Base-by-base conservation (phyloP, 2,113 vertebrate species). In the Pseudois nayaur region DNA sequence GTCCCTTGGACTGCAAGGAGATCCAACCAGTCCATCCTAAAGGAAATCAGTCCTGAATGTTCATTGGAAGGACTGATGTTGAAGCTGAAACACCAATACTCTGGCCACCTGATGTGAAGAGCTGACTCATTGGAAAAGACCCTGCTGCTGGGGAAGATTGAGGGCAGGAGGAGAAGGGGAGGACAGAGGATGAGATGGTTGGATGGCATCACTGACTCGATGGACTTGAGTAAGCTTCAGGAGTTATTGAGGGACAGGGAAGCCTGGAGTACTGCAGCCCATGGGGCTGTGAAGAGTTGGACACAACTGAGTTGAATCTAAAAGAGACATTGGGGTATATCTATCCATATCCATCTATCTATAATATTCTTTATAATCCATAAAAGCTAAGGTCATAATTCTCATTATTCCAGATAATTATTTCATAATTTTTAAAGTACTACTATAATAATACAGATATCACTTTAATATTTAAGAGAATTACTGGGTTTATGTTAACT, bases 381-480 rank as follows among this genome's bases (percentile, higher is more conserved):
- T 59, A 52, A 96, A 85, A 50, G n/a, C 90, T n/a, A 31, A 76
- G 76, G 59, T 5, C 82, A 97, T 10, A 89, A 6, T 7, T 85
- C 31, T 67, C 15, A 13, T 67, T 91, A 95, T 94, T 95, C 74
- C 12, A 88, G 8, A 19, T 79, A 86, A 88, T 97, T 84, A 94
- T 31, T 98, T 97, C 54, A 27, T 82, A 52, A 50, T 17, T 9
- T 96, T 97, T 97, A 52, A 91, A 88, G 71, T 97, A 6, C 50
- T 82, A 40, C 31, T 89, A 2, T 89, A 71, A 3, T 76, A 23
- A 71, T 12, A 36, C 64, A 71, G 64, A 71, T 71, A 71, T 71
- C 0, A 1, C n/a, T 71, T 71, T 36, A 45, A 78, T 89, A 94
- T 0, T 76, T 87, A 92, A 98, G 74, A 91, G 36, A 93, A 67